Percentiles rank a stretch among this genome's conserved stretches.
Evolutionary conservation across 92 coral and sea anemone species (phyloP).

Genomic region (Porites cylindrica): DNA sequence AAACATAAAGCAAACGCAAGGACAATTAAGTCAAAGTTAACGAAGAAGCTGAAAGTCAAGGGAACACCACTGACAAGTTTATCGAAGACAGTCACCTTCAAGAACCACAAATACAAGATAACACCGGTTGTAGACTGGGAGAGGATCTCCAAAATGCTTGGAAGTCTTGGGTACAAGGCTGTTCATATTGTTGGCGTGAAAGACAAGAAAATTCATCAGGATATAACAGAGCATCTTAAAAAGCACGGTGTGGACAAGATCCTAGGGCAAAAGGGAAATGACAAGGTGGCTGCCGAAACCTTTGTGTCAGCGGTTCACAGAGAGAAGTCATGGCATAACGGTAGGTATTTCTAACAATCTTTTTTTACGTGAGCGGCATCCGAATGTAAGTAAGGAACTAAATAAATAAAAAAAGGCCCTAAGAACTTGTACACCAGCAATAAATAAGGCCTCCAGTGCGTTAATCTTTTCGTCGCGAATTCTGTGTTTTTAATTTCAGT

Average conservation of each 20-base stretch:
- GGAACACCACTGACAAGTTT: conserved; percentile 84
- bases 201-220: conserved; percentile 73
- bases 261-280: conserved; percentile 28
- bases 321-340: conserved; percentile 80
- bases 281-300: conserved; percentile 78
- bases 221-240: conserved; percentile 76
- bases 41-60: conserved; percentile 51
- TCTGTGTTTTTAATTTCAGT: no score
- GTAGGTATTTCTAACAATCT: conserved; percentile 40
- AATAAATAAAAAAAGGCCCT: no score
- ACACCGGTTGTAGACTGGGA: conserved; percentile 93
- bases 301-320: conserved; percentile 89
- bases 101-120: conserved; percentile 88
- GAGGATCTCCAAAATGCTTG: conserved; percentile 85
- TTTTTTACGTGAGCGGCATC: neutral
- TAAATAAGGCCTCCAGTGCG: no score
- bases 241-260: conserved; percentile 74
- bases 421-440: no score
- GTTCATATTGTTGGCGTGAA: conserved; percentile 85
- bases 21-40: conserved; percentile 55
- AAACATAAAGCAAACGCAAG: conserved; percentile 48
- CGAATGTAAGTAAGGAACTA: no score
- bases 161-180: conserved; percentile 89
- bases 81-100: conserved; percentile 88
- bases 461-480: no score